phyloP scores from a whole-genome alignment of 1,140 invertebrate species.

The Oncopeltus fasciatus region DNA sequence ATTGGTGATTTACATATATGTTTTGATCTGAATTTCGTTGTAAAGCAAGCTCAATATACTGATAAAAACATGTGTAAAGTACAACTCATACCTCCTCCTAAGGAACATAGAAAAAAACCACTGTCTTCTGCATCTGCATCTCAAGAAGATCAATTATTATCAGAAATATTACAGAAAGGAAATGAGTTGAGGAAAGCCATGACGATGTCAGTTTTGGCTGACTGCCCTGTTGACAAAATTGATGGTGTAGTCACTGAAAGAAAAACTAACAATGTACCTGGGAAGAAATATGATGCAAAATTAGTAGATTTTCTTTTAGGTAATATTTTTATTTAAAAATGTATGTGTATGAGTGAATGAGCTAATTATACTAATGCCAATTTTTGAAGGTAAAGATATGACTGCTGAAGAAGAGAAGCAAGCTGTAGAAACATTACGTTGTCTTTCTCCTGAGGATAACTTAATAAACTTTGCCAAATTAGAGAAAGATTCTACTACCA shows the following conservation, averaged over 20 bases:
- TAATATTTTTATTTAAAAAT: neutral
- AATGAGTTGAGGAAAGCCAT: constrained; percentile 10
- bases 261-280: neutral
- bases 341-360: too few species aligned
- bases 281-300: neutral
- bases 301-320: constrained; percentile 10
- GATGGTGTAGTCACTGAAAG: neutral
- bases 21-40: neutral
- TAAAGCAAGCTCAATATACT: neutral
- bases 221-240: neutral
- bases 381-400: constrained; percentile 10
- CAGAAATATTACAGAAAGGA: neutral
- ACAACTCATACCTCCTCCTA: neutral
- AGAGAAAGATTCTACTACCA: neutral
- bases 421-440: constrained; percentile 8
- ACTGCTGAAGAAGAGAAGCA: neutral
- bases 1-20: constrained; percentile 7
- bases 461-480: neutral
- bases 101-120: neutral
- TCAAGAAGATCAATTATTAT: neutral
- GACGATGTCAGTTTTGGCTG: constrained; percentile 12
- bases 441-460: neutral
- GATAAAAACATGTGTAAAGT: neutral
- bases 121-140: too few species aligned
- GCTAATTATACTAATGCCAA: too few species aligned